phyloP scores from a whole-genome alignment of 1,140 invertebrate genomes.

The Notospermus geniculatus region DNA sequence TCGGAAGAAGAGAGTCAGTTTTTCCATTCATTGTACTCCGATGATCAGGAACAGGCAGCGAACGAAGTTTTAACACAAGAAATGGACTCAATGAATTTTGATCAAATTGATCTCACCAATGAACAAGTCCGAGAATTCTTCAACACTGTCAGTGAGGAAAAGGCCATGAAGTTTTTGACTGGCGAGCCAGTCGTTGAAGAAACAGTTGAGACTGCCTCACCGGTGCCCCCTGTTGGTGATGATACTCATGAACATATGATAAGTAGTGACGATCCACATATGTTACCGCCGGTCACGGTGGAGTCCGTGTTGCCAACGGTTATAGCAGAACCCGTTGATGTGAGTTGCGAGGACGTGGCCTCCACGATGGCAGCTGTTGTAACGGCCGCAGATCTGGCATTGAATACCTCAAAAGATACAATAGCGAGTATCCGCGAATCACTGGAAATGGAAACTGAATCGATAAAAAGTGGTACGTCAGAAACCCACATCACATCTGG shows the following conservation, averaged over 20 bases:
- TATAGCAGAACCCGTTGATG: background rate
- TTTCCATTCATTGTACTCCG: background rate
- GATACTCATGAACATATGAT: background rate
- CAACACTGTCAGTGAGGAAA: background rate
- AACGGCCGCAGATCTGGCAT: background rate
- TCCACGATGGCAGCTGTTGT: too few relatives aligned
- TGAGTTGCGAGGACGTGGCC: background rate
- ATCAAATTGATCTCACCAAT: background rate
- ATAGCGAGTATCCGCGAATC: conserved; percentile 1
- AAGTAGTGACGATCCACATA: background rate
- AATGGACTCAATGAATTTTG: background rate
- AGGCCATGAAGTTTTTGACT: conserved; percentile 4
- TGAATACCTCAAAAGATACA: background rate
- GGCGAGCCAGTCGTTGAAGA: background rate
- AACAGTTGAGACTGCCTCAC: background rate
- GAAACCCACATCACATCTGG: background rate
- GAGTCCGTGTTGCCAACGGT: background rate
- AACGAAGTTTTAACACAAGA: background rate
- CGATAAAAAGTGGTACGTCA: background rate
- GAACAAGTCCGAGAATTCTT: conserved; percentile 6
- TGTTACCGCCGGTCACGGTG: background rate
- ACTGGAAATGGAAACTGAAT: background rate
- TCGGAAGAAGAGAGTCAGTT: conserved; percentile 8
- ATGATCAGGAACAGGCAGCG: background rate
- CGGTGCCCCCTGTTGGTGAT: background rate